A percentile compares a stretch with the other conserved stretches of the same genome.
Conservation (phyloP, 2,113 vertebrate species). For the Ciconia stormi region DNA sequence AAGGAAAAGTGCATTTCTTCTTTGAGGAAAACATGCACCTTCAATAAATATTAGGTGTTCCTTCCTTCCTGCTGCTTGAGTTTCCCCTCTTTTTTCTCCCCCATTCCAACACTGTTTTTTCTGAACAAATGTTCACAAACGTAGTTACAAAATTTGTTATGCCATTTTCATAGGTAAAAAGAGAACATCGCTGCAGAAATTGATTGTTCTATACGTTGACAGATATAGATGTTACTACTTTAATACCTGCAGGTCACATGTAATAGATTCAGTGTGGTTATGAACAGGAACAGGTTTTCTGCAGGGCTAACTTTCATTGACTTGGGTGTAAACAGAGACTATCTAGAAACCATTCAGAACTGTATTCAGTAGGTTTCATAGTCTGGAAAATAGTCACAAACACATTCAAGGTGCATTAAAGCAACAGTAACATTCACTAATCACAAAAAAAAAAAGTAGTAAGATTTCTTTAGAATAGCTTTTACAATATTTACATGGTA, state of each 20-base stretch:
- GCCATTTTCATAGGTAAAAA: not conserved
- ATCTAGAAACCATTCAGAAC: not conserved
- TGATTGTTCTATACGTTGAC: not conserved
- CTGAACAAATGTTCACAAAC: not conserved
- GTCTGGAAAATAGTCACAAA: not conserved
- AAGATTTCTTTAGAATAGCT: not conserved
- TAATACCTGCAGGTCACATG: not conserved
- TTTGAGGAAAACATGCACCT: not conserved
- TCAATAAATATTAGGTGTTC: not conserved
- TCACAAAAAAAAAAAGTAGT: not conserved
- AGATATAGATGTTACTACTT: not conserved
- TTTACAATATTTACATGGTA: not conserved
- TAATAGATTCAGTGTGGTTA: not conserved
- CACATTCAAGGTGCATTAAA: not conserved
- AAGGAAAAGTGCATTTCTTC: too few relatives aligned
- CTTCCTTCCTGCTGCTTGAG: not conserved
- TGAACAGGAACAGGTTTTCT: not conserved
- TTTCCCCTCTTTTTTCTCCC: not conserved
- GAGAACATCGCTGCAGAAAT: not conserved
- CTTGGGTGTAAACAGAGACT: not conserved
- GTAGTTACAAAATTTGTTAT: not conserved
- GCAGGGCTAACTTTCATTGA: not conserved
- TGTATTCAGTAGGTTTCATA: not conserved
- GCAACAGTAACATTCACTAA: not conserved
- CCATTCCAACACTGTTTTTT: not conserved